Evolutionary conservation across 2,888 invertebrate genomes (phyloP).

Genomic region (Eristalis tenax): DNA sequence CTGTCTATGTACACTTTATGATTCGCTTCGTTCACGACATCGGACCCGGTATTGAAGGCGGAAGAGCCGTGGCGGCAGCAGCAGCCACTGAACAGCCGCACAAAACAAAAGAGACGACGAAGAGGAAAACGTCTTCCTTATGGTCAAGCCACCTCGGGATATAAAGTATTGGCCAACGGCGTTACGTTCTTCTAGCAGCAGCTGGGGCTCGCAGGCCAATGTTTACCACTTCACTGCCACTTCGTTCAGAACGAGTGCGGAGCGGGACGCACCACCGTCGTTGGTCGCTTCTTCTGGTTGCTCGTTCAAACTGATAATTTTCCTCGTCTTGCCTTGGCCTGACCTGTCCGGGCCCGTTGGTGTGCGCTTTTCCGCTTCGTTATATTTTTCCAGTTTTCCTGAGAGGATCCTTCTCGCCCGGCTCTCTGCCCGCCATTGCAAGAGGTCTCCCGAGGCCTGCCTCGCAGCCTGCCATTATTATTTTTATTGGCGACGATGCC

Average conservation of each 20-base stretch:
- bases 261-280: not conserved
- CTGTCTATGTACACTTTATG: constrained; percentile 65
- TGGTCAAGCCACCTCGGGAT: constrained; percentile 60
- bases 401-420: constrained; percentile 38
- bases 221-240: not conserved
- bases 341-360: constrained; percentile 6
- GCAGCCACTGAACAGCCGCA: not conserved
- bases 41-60: constrained; percentile 22
- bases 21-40: constrained; percentile 42
- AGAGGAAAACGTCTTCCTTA: constrained; percentile 57
- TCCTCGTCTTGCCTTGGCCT: constrained; percentile 9
- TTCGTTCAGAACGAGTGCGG: not conserved
- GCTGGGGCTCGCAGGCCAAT: not conserved
- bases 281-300: constrained; percentile 40
- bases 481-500: constrained; percentile 68
- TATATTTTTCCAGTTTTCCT: constrained; percentile 68
- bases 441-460: not conserved
- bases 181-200: not conserved
- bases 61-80: constrained; percentile 32
- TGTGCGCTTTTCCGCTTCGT: constrained; percentile 48
- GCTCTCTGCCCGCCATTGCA: not conserved
- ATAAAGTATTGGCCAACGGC: constrained; percentile 46
- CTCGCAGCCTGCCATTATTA: constrained; percentile 52
- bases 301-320: constrained; percentile 64
- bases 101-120: constrained; percentile 12